Evolutionary conservation across 1,140 invertebrate genomes (phyloP).

Genomic region (Tetragonula clypearis): DNA sequence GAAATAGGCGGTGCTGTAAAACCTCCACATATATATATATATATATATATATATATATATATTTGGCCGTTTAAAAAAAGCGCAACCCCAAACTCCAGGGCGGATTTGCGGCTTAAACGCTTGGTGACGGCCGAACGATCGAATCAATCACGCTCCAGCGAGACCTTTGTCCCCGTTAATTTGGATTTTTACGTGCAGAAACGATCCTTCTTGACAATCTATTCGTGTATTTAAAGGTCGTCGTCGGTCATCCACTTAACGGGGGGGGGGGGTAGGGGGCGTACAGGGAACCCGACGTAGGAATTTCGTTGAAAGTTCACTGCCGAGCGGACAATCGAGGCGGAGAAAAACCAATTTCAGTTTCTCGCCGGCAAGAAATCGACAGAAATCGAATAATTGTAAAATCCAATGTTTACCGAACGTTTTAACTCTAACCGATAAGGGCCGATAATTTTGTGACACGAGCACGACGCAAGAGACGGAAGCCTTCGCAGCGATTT

Average conservation of each 20-base stretch:
- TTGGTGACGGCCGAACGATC: constrained; percentile 58
- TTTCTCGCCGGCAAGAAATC: not conserved
- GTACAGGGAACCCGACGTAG: not conserved
- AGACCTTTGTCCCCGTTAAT: constrained; percentile 58
- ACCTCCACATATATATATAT: constrained; percentile 17
- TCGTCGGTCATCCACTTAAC: not conserved
- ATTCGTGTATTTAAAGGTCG: constrained; percentile 34
- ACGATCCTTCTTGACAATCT: constrained; percentile 32
- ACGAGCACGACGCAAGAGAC: not conserved
- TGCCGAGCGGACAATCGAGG: not conserved
- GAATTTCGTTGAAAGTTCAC: constrained; percentile 7
- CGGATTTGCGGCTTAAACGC: constrained; percentile 60
- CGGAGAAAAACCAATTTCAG: not conserved
- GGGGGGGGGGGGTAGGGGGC: no score
- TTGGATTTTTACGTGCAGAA: constrained; percentile 46
- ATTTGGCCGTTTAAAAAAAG: constrained; percentile 52
- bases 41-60: not conserved
- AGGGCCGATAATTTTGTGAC: not conserved
- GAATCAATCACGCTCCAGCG: constrained; percentile 60
- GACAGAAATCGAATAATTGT: not conserved
- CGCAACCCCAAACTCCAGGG: constrained; percentile 44
- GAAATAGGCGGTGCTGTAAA: constrained; percentile 25
- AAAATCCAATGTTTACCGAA: not conserved
- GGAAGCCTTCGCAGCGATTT: no score
- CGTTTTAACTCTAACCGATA: not conserved